A percentile compares a stretch with the other conserved stretches of the same genome.
phyloP scores from a whole-genome alignment of 2,797 vertebrate species.

The Bradypodion ventrale region DNA sequence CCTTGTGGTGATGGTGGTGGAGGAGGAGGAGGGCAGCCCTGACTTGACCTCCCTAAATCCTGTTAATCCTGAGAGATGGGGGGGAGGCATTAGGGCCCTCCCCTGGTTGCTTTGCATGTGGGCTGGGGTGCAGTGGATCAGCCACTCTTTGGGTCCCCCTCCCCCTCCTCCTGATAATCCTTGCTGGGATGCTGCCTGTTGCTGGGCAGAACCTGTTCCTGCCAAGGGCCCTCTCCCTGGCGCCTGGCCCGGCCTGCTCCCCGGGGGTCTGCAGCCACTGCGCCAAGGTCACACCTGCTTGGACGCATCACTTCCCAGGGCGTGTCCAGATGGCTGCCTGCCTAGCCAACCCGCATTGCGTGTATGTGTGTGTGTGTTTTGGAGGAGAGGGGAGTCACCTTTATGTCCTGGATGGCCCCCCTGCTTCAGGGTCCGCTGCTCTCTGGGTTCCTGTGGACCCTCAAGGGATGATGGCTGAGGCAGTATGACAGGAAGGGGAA shows the following conservation, averaged over 20 bases:
- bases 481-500: not conserved
- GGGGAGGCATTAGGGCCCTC: too few species aligned
- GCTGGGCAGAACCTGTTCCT: not conserved
- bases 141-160: too few species aligned
- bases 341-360: too few species aligned
- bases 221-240: not conserved
- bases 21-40: too few species aligned
- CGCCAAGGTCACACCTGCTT: conserved; percentile 59
- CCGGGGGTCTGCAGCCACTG: conserved; percentile 19
- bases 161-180: not conserved
- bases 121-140: not conserved
- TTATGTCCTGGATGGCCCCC: not conserved
- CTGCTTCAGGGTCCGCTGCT: too few species aligned
- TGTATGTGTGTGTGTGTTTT: too few species aligned
- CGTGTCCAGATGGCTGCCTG: fast-evolving
- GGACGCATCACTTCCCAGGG: not conserved
- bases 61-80: too few species aligned
- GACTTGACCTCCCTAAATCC: too few species aligned
- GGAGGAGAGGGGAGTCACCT: not conserved
- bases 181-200: not conserved
- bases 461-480: too few species aligned
- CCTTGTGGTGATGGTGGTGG: too few species aligned
- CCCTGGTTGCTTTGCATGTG: too few species aligned
- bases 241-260: not conserved
- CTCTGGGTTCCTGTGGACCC: too few species aligned